Percentiles rank a stretch among this genome's conserved stretches.
These are phyloP conservation scores for Gymnoscopelus braueri DNA, from an alignment of 2,797 vertebrate species.

Conservation along the genomic window DNA sequence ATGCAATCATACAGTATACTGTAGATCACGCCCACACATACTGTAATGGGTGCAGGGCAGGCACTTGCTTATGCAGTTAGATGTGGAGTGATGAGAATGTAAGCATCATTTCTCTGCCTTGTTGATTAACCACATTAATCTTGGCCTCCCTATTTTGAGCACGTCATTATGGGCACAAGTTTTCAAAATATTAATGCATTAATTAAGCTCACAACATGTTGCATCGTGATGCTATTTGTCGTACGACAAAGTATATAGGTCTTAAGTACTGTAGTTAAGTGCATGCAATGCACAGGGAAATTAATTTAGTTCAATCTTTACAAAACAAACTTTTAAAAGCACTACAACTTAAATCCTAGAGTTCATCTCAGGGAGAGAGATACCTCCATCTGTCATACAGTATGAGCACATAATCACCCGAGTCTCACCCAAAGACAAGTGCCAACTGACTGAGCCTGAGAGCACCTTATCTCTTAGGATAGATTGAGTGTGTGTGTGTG, in stretches of 20 bases:
- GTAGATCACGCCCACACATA: conserved; percentile 46
- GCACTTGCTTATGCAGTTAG: conserved; percentile 46
- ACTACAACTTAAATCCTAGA: conserved; percentile 31
- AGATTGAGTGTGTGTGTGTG: conserved; percentile 33
- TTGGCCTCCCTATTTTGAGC: too few relatives aligned
- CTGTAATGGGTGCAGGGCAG: conserved; percentile 36
- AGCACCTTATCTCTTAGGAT: conserved; percentile 40
- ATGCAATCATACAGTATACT: conserved; percentile 54
- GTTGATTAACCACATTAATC: conserved; percentile 24
- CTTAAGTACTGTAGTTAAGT: too few relatives aligned
- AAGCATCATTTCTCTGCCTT: conserved; percentile 44
- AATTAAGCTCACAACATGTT: too few relatives aligned
- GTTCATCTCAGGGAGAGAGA: conserved; percentile 23
- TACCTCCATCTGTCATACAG: conserved; percentile 36
- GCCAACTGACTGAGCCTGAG: conserved; percentile 50
- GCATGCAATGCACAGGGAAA: conserved; percentile 14
- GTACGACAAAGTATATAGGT: too few relatives aligned
- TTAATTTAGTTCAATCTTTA: conserved; percentile 47
- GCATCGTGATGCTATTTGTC: too few relatives aligned
- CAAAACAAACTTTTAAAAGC: conserved; percentile 46
- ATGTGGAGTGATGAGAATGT: conserved; percentile 70
- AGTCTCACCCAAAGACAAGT: conserved; percentile 42
- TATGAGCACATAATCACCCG: conserved; percentile 39
- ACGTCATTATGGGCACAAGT: too few relatives aligned
- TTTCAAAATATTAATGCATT: too few relatives aligned